Evolutionary conservation across 2,113 vertebrate genomes (phyloP), one percentile per base, ranked within the genome.

Genomic region (Theristicus caerulescens): DNA sequence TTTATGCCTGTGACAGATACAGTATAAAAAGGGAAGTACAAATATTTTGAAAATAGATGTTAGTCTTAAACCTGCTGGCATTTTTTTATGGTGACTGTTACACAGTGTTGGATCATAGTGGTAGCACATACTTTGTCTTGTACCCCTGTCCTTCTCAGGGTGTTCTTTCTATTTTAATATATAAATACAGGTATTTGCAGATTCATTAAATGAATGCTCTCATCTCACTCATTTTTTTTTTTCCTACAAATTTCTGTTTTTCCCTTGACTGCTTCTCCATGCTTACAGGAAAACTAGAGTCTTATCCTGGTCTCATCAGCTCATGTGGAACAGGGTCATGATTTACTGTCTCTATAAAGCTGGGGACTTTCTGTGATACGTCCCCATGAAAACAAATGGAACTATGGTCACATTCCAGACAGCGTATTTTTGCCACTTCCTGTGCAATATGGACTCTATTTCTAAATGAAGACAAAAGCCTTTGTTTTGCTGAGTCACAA

Each of bases 401-500:
- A 40, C 62, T 52, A 11, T 0, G 1, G 18, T 54, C 61, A 6
- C 78, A 14, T 96, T 93, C 79, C 82, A 83, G 58, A 31, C 44
- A 19, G 36, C 3, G 11, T 38, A 66, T 78, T 81, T 90, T 59
- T 93, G 44, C 82, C 54, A 9, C 82, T 86, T 95, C 83, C 84
- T 80, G 17, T 80, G 76, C 84, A 82, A 17, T 38, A n/a, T 34
- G 61, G 86, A 38, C 54, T 74, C 62, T 52, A 1, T 73, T 91
- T 69, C 88, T 88, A 34, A 77, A 36, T 16, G 29, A 79, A 82
- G 64, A 59, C 58, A 67, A 70, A 87, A 77, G 34, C 62, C 32
- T 90, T 76, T 88, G 46, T 87, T 89, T 79, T 96, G 91, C 95
- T 87, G 91, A 95, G 54, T 97, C 93, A 91, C 49, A 1, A 58